Base-by-base conservation (phyloP, 2,113 vertebrate genomes). In the Elaphurus davidianus region DNA sequence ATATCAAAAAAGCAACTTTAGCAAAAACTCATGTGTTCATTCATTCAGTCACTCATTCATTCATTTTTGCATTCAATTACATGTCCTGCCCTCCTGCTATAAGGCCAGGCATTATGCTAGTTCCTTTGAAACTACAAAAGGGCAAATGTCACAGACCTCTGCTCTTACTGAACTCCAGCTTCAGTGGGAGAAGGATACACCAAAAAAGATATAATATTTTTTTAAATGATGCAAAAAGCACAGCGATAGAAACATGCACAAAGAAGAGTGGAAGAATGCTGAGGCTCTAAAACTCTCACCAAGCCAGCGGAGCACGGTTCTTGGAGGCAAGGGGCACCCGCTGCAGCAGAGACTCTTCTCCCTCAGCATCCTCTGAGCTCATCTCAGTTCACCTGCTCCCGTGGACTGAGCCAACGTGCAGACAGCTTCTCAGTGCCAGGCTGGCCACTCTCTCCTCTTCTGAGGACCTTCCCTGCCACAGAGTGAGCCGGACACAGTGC, bases 291-390 rank as follows among this genome's bases (percentile, higher is more conserved):
- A 86, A 45, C 43, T 54, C 40, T 60, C 19, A 17, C 8, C 30
- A 45, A 7, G 40, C 25, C 11, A 21, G 27, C 0, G 15, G 16
- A 93, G 14, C 25, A 36, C 0, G 15, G 9, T 16, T 74, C 19
- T 30, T 1, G 1, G 11, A 36, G 67, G 16, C 7, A 0, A 1
- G 36, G 6, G 13, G 15, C 23, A 11, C 36, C 2, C 0, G 0
- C 6, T 17, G 36, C 7, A 52, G 19, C 7, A 74, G n/a, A 45
- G 10, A 0, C 14, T 60, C 1, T 36, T 60, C 83, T 36, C 14
- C 2, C 2, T 2, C 21, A 16, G 5, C 25, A 14, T 60, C 28
- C 36, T 93, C 28, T n/a, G 71, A 59, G 27, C 1, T 13, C 12
- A 23, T 17, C 3, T 79, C 30, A 27, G 30, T 36, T 81, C 28